Evolutionary conservation across 2,113 vertebrate genomes (phyloP).

Genomic region (Desmodus rotundus): DNA sequence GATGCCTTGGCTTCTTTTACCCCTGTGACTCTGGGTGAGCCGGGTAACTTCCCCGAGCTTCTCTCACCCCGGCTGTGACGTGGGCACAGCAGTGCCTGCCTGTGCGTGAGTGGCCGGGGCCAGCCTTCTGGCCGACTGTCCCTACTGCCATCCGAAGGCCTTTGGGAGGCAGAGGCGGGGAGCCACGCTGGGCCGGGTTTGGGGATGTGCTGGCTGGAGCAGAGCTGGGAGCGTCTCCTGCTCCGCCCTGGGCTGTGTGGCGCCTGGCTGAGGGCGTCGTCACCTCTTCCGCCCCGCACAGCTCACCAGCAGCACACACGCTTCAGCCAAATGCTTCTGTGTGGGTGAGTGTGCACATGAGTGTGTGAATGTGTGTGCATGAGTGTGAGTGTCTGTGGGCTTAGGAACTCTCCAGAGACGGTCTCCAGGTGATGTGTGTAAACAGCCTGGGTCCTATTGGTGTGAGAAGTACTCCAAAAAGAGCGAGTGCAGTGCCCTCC

Average conservation of each 20-base stretch:
- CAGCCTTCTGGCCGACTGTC: background rate
- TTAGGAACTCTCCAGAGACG: background rate
- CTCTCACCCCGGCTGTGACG: background rate
- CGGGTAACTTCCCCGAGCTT: background rate
- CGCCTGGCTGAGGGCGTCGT: background rate
- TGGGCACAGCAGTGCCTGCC: background rate
- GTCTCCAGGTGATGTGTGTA: background rate
- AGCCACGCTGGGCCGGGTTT: background rate
- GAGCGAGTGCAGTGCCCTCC: background rate
- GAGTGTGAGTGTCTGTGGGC: background rate
- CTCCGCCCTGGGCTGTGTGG: background rate
- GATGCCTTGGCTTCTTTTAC: background rate
- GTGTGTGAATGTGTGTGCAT: background rate
- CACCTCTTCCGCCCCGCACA: background rate
- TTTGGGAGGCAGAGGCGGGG: background rate
- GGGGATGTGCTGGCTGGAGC: accelerated
- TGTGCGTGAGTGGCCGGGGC: background rate
- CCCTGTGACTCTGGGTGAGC: background rate
- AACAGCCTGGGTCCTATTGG: background rate
- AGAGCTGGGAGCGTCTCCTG: background rate
- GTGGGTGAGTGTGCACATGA: background rate
- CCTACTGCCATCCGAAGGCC: background rate
- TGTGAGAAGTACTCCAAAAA: background rate
- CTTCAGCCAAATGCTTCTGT: background rate
- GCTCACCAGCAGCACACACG: background rate